These are phyloP conservation scores for Rhagologus leucostigma DNA, from an alignment of 2,113 vertebrate species.

Conservation along the genomic window DNA sequence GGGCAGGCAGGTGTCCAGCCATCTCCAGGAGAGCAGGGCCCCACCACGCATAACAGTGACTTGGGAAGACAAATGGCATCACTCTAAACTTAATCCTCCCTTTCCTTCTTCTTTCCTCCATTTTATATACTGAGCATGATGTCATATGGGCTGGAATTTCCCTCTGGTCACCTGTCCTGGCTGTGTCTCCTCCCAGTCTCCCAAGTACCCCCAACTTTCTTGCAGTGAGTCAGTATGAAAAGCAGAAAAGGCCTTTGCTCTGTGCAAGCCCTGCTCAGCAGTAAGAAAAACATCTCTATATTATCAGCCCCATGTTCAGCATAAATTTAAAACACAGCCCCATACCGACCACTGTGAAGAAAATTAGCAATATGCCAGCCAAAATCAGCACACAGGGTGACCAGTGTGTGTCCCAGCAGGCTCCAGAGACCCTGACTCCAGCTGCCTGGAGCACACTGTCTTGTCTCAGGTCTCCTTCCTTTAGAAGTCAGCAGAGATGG, in stretches of 20 bases:
- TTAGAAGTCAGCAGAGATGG: not conserved
- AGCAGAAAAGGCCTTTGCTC: not conserved
- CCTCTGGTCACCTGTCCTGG: not conserved
- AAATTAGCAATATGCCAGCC: not conserved
- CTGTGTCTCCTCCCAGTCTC: not conserved
- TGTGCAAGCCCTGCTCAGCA: not conserved
- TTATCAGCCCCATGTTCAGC: not conserved
- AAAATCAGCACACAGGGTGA: not conserved
- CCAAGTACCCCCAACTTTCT: not conserved
- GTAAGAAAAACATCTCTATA: not conserved
- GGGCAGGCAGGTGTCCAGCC: not conserved
- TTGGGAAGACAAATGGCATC: not conserved
- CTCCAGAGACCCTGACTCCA: not conserved
- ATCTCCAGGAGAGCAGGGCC: not conserved
- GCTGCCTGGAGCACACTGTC: not conserved
- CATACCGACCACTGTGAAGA: not conserved
- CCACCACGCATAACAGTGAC: not conserved
- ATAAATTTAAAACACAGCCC: not conserved
- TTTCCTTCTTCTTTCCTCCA: not conserved
- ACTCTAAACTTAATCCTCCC: accelerated
- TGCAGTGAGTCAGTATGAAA: not conserved
- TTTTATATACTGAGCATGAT: not conserved
- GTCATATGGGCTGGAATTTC: not conserved
- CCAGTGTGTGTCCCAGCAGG: not conserved
- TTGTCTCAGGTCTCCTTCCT: not conserved